Conservation (phyloP, 2,113 vertebrate species). For the Sprattus sprattus region DNA sequence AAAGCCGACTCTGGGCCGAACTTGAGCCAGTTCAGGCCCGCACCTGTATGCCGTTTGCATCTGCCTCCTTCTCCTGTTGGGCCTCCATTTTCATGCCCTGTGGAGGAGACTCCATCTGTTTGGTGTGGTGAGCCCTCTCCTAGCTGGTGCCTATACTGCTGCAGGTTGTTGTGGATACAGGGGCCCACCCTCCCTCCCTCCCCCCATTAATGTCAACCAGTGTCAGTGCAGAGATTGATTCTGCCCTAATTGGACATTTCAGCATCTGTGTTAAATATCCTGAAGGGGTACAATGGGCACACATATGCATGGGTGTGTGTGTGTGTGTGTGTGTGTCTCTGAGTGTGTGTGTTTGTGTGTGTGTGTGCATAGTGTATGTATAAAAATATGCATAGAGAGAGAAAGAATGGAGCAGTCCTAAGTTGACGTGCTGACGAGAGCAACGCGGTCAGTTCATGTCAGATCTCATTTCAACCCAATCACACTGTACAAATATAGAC, state of each 20-base stretch:
- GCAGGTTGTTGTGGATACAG: background rate
- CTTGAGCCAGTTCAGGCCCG: no score
- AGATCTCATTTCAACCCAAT: conserved; percentile 42
- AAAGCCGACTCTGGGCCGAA: no score
- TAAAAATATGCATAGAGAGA: background rate
- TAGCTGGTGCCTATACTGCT: background rate
- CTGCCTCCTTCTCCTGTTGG: background rate
- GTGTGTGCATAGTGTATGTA: background rate
- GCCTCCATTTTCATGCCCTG: background rate
- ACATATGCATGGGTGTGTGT: background rate
- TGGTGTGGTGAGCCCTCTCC: background rate
- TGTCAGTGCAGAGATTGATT: conserved; percentile 33
- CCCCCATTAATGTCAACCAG: conserved; percentile 40
- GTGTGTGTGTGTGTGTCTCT: background rate
- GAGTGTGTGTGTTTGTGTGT: background rate
- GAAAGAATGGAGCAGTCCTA: conserved; percentile 22
- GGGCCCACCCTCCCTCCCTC: conserved; percentile 23
- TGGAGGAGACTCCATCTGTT: background rate
- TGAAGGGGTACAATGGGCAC: background rate
- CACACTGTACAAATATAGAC: conserved; percentile 24
- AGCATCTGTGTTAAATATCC: conserved; percentile 47
- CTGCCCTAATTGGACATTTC: conserved; percentile 49
- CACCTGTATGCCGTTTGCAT: background rate
- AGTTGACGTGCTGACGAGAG: background rate
- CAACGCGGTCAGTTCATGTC: conserved; percentile 20